These are phyloP conservation scores for Tetropium fuscum DNA, from an alignment of 2,888 invertebrate species.

Conservation along the genomic window DNA sequence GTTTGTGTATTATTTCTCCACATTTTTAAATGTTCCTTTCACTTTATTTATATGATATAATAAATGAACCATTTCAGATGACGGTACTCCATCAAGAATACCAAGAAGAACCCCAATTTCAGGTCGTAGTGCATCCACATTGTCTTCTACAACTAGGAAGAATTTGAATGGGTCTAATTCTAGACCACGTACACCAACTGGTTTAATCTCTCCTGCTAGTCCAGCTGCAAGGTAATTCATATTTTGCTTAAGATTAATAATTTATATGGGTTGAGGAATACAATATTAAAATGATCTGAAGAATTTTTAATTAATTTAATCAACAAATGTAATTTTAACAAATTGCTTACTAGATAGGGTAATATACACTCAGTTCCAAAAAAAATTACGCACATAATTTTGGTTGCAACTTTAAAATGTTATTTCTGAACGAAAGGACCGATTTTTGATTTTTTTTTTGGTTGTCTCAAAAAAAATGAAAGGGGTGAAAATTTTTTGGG, in stretches of 20 bases:
- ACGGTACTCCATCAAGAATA: conserved; percentile 85
- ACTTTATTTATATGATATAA: too few species aligned
- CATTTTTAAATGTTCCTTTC: not conserved
- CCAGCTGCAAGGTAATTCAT: conserved; percentile 76
- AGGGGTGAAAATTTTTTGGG: too few species aligned
- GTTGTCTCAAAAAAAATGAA: too few species aligned
- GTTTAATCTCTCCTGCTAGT: conserved; percentile 79
- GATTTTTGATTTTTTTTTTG: too few species aligned
- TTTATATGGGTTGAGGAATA: conserved; percentile 1
- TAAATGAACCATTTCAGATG: conserved; percentile 76
- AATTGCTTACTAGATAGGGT: not conserved
- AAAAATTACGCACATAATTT: not conserved
- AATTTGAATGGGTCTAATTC: conserved; percentile 66
- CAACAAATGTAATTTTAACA: conserved; percentile 9
- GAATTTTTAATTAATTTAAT: conserved; percentile 1
- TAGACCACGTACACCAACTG: conserved; percentile 84
- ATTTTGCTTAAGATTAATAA: not conserved
- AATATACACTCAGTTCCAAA: not conserved
- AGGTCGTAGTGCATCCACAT: conserved; percentile 68
- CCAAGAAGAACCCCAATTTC: conserved; percentile 78
- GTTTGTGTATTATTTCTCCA: not conserved
- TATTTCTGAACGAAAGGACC: too few species aligned
- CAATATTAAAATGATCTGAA: not conserved
- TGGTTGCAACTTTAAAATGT: too few species aligned
- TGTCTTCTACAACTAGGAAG: conserved; percentile 69